Evolutionary conservation across 1,140 invertebrate species (phyloP), one percentile per base, ranked within the genome.

Genomic region (Drosophila guanche): DNA sequence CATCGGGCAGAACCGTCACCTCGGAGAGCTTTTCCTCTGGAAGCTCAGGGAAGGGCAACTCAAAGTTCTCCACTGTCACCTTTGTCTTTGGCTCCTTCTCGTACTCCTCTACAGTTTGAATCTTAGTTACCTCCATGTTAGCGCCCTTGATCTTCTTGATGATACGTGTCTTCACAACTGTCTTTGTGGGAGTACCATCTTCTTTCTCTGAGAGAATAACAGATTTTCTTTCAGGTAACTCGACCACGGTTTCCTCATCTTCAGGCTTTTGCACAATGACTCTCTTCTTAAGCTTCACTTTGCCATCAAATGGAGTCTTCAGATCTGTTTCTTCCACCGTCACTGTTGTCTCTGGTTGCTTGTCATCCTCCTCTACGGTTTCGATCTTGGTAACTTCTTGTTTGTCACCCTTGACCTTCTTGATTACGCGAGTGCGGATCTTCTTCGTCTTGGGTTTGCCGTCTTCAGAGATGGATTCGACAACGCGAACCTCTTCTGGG

Each of bases 71-170:
- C 12, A 90, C 83, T 7, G 79, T 83, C 0, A 92, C 79, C n/a
- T 79, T 91, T 4, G 86, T 92, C 5, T 90, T 52, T 10, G 92
- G 90, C 8, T 54, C 61, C 58, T 92, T 91, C 47, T 92, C 92
- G 58, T 92, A 92, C 65, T 92, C 91, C 65, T 92, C 90, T 3
- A 92, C 70, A 4, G 90, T 92, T 43, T 90, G 79, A 25, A 92
- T 88, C 77, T 93, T 92, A 2, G 91, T 92, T 2, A 92, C 83
- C 66, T 92, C 85, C 84, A 92, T 89, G 68, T 92, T 91, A 0
- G 88, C 54, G 2, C 90, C 92, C 14, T 81, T 86, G 16, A 90
- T 84, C 62, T 91, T 91, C 55, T 90, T 92, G 14, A 92, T 92
- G 12, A 92, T 88, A 51, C 91, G 91, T 4, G 92, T 92, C 7